Evolutionary conservation across 64 coral and sea anemone genomes (phyloP).

Genomic region (Pachyseris speciosa): DNA sequence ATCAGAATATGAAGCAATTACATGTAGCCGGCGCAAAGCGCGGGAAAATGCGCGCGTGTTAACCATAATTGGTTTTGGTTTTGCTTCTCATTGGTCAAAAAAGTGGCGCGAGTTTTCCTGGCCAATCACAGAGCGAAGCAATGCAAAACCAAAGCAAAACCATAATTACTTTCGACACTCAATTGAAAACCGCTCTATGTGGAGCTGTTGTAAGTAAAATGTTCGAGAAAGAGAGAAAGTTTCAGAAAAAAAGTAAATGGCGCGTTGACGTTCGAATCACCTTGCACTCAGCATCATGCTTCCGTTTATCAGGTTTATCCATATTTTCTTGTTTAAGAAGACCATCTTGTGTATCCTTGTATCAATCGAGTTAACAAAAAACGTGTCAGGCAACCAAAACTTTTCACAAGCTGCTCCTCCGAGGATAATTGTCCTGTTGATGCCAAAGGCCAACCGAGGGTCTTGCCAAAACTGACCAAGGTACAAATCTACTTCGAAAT

Average conservation of each 20-base stretch:
- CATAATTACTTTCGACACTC: no score
- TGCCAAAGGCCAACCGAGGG: conserved; percentile 82
- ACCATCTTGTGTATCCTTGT: conserved; percentile 89
- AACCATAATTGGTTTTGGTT: no score
- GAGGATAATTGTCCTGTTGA: conserved; percentile 81
- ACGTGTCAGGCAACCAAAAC: conserved; percentile 90
- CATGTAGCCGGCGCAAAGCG: no score
- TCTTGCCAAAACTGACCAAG: conserved; percentile 92
- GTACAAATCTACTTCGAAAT: conserved; percentile 84
- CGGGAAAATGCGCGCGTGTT: no score
- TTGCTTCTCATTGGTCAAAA: no score
- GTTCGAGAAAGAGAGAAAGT: no score
- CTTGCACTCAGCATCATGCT: conserved; percentile 91
- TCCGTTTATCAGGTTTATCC: conserved; percentile 86
- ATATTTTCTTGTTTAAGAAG: conserved; percentile 91
- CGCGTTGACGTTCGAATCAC: conserved; percentile 9
- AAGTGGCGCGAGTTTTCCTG: no score
- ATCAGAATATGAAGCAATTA: no score
- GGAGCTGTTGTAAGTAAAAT: no score
- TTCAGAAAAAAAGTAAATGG: background rate
- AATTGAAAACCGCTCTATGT: no score
- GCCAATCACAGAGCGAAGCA: no score
- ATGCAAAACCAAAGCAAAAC: no score
- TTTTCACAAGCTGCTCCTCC: conserved; percentile 82
- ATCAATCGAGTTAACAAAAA: conserved; percentile 93